Conservation (phyloP, 2,113 vertebrate genomes). For the Cyanistes caeruleus region DNA sequence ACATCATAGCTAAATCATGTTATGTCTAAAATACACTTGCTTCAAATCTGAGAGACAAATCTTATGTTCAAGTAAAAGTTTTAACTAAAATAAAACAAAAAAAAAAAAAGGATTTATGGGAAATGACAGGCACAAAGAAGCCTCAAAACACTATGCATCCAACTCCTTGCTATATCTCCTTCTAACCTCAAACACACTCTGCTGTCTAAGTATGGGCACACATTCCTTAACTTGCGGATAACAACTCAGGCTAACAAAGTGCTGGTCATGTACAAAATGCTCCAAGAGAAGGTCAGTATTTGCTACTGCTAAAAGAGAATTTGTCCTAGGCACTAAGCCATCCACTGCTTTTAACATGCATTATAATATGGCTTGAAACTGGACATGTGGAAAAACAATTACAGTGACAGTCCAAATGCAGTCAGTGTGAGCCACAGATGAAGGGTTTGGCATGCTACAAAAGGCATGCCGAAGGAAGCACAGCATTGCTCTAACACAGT, state of each 20-base stretch:
- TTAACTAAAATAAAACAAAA: not conserved
- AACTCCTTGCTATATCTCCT: not conserved
- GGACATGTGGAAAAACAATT: not conserved
- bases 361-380: not conserved
- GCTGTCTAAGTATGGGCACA: conserved; percentile 70
- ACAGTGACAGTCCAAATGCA: not conserved
- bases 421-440: not conserved
- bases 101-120: not conserved
- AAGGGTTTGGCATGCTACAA: fast-evolving
- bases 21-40: not conserved
- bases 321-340: not conserved
- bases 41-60: not conserved
- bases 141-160: not conserved
- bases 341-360: not conserved
- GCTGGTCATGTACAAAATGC: conserved; percentile 75
- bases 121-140: not conserved
- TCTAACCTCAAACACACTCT: conserved; percentile 36
- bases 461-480: not conserved
- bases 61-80: not conserved
- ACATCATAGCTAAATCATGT: not conserved
- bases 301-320: not conserved
- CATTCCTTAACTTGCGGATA: conserved; percentile 78
- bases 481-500: fast-evolving
- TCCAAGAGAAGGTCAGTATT: conserved; percentile 74
- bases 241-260: conserved; percentile 74